phyloP scores from a whole-genome alignment of 2,113 vertebrate genomes.

The Psophia crepitans region DNA sequence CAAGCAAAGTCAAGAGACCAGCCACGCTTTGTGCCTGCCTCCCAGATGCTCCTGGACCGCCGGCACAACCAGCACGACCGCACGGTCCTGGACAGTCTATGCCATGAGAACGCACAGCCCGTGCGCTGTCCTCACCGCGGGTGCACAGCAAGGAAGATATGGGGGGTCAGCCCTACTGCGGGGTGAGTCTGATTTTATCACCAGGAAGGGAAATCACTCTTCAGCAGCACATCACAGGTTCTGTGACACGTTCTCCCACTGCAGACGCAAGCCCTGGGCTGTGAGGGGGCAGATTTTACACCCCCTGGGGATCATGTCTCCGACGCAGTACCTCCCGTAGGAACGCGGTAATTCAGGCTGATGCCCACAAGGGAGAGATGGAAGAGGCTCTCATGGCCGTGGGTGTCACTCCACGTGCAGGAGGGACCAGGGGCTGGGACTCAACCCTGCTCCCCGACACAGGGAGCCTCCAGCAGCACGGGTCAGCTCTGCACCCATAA shows the following conservation, averaged over 20 bases:
- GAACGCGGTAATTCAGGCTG: background rate
- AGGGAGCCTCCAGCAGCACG: background rate
- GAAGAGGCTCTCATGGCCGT: background rate
- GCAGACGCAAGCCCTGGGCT: background rate
- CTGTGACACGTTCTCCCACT: background rate
- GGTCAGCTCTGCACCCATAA: background rate
- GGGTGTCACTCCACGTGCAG: background rate
- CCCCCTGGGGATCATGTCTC: background rate
- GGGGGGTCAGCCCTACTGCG: accelerated
- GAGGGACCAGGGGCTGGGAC: background rate
- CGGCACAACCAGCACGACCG: background rate
- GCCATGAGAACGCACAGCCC: background rate
- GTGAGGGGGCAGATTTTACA: background rate
- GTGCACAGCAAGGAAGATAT: background rate
- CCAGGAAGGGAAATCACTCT: accelerated
- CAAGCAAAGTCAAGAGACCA: background rate
- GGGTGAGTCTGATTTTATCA: conserved; percentile 58
- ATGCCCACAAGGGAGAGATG: background rate
- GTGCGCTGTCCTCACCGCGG: accelerated
- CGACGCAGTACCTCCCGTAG: accelerated
- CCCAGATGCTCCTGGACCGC: background rate
- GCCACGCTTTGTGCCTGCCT: background rate
- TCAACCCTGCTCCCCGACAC: background rate
- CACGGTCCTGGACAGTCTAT: accelerated
- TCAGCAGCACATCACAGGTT: background rate